phyloP scores from a whole-genome alignment of 2,888 invertebrate species.

The Eueremaeus valkanovi region DNA sequence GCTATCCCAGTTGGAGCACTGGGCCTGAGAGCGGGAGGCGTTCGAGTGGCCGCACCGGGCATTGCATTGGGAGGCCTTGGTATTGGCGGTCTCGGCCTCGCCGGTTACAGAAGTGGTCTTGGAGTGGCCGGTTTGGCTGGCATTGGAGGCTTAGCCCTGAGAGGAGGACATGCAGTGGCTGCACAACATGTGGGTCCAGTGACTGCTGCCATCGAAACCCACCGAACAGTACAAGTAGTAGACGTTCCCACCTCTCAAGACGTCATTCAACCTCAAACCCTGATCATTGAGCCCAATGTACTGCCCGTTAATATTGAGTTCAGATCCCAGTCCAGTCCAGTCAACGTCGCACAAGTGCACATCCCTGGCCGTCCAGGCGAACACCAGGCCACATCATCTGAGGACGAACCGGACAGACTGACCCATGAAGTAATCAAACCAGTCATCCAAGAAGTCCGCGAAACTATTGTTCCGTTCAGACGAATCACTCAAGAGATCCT shows the following conservation, averaged over 20 bases:
- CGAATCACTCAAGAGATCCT: too few relatives aligned
- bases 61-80: neutral
- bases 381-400: slow-evolving; percentile 13
- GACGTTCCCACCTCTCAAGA: too few relatives aligned
- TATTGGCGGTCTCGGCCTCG: neutral
- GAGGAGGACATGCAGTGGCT: neutral
- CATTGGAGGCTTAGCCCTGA: too few relatives aligned
- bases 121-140: too few relatives aligned
- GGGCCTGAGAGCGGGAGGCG: neutral
- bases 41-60: neutral
- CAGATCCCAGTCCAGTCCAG: slow-evolving; percentile 39
- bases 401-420: slow-evolving; percentile 36
- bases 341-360: slow-evolving; percentile 37
- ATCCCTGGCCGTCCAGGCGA: slow-evolving; percentile 29
- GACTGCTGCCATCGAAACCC: slow-evolving; percentile 16
- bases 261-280: neutral
- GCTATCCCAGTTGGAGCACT: neutral
- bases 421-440: slow-evolving; percentile 37
- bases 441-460: slow-evolving; percentile 1
- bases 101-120: too few relatives aligned
- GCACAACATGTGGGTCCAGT: slow-evolving; percentile 11
- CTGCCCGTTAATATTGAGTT: slow-evolving; percentile 38
- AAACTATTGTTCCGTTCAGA: too few relatives aligned
- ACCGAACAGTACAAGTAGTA: slow-evolving; percentile 1
- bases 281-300: slow-evolving; percentile 37